Evolutionary conservation across 2,113 vertebrate genomes (phyloP).

Genomic region (Xyliphius kryptos): DNA sequence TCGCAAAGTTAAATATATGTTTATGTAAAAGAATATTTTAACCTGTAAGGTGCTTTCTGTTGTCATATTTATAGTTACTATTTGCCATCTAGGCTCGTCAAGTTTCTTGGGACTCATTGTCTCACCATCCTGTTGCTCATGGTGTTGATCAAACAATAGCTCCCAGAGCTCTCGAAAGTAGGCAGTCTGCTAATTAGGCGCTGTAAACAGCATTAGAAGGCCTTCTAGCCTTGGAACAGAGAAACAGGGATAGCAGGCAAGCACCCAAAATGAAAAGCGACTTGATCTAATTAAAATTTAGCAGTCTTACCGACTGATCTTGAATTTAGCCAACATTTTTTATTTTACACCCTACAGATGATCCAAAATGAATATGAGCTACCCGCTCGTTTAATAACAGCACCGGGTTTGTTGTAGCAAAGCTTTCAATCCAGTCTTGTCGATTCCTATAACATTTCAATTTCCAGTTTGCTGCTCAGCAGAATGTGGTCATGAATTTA

Average conservation of each 20-base stretch:
- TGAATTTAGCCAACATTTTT: not conserved
- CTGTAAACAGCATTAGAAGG: not conserved
- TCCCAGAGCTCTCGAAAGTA: not conserved
- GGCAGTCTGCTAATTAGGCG: not conserved
- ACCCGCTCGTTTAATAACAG: too few species aligned
- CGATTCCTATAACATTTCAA: too few species aligned
- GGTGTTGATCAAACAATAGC: not conserved
- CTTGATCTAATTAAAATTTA: not conserved
- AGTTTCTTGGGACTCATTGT: not conserved
- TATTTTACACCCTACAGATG: too few species aligned
- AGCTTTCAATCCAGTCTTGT: too few species aligned
- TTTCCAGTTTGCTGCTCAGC: too few species aligned
- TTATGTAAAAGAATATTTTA: not conserved
- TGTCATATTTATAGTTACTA: not conserved
- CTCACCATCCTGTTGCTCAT: not conserved
- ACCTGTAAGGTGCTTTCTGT: not conserved
- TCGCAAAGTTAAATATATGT: not conserved
- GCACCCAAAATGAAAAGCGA: not conserved
- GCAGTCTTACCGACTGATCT: not conserved
- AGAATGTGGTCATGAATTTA: too few species aligned
- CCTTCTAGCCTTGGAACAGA: not conserved
- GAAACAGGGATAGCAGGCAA: not conserved
- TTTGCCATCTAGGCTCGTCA: not conserved
- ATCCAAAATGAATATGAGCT: too few species aligned
- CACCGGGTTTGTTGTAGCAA: too few species aligned